Evolutionary conservation across 2,797 vertebrate genomes (phyloP).

Genomic region (Monodelphis domestica): DNA sequence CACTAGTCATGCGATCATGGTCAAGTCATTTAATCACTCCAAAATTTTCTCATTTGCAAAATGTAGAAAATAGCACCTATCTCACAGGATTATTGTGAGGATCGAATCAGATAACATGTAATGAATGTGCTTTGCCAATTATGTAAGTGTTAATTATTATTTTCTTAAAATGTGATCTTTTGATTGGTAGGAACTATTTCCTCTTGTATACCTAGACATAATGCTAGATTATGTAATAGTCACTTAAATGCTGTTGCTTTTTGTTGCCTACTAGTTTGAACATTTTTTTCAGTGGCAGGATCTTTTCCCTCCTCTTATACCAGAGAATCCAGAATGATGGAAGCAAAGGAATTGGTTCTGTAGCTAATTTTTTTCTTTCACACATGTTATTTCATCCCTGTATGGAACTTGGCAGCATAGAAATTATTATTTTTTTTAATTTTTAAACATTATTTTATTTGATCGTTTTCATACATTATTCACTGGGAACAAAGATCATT

Average conservation of each 20-base stretch:
- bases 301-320: not conserved
- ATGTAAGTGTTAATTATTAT: no score
- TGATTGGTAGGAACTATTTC: not conserved
- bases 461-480: no score
- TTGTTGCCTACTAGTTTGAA: not conserved
- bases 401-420: not conserved
- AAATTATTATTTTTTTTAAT: no score
- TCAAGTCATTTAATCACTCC: not conserved
- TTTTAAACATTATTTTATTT: no score
- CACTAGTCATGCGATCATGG: not conserved
- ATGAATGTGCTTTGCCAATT: no score
- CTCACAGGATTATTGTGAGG: no score
- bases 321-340: not conserved
- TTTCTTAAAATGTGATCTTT: not conserved
- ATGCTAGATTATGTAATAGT: not conserved
- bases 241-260: not conserved
- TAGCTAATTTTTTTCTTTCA: not conserved
- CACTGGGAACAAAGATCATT: no score
- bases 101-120: not conserved
- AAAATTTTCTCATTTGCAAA: not conserved
- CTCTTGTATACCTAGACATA: not conserved
- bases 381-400: not conserved
- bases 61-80: not conserved
- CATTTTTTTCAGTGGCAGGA: not conserved
- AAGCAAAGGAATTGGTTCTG: not conserved